Base-by-base conservation (phyloP, 1,140 invertebrate genomes). In the Tenebrio molitor region DNA sequence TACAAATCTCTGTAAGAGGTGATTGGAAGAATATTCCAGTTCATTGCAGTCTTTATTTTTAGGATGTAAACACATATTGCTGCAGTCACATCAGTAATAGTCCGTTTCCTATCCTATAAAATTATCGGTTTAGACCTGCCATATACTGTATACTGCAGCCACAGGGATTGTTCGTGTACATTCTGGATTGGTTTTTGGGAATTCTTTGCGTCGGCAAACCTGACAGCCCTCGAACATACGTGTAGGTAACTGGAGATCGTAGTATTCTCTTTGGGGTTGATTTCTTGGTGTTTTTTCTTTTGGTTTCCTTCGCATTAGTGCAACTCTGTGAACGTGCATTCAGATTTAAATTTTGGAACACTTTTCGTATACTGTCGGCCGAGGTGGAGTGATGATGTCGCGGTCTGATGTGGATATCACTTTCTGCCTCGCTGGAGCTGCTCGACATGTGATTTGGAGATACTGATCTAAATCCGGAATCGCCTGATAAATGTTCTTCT, bases 141-240 rank as follows among this genome's bases (percentile, higher is more conserved):
- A 83, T 77, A 50, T 80, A 81, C 16, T 81, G 81, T 65, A 80
- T 78, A 46, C 75, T 80, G 42, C 81, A 83, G n/a, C 74, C 73
- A 66, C 81, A 81, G 17, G 73, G 46, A 68, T 77, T 79, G 21
- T 72, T 79, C 29, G 72, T 77, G 70, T 81, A 85, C 53, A 83
- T 81, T 63, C 82, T 78, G 2, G 82, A 76, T 39, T 74, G 68
- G 46, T 83, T 87, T 46, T 88, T 85, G 0, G 92, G 91, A 1
- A 93, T 90, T 77, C 92, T 85, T 79, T 93, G 91, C 1, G 92
- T 93, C 0, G 92, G 92, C 12, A 94, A 82, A 0, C 93, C 93
- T 1, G 92, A 93, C 46, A 93, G 85, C 36, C 93, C 93, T 69
- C 89, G 88, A 0, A 93, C 88, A 80, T 94, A 94, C 1, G 90